Conservation (phyloP, 2,797 vertebrate genomes). For the Hypotaenidia okinawae region DNA sequence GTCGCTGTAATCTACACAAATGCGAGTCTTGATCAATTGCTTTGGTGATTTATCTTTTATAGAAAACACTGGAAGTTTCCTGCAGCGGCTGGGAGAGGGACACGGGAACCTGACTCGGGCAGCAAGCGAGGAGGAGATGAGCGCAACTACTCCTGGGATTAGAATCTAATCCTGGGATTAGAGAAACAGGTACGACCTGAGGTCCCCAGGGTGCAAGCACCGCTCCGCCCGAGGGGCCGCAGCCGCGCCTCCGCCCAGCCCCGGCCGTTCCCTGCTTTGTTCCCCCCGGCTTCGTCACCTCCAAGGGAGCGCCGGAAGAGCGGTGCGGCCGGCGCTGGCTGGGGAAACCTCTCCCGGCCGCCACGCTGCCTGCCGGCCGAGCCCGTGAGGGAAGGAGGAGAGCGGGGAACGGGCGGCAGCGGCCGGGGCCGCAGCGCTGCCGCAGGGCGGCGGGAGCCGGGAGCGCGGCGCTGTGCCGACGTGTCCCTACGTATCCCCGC, state of each 20-base stretch:
- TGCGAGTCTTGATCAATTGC: rapidly evolving
- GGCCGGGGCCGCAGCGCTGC: background rate
- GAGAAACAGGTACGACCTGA: no score
- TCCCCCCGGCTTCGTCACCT: rapidly evolving
- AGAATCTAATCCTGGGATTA: background rate
- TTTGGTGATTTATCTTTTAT: background rate
- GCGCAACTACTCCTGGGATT: no score
- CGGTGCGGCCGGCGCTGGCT: background rate
- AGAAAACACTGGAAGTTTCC: background rate
- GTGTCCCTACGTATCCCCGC: background rate
- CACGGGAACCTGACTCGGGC: rapidly evolving
- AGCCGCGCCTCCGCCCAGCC: background rate
- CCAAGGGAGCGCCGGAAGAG: rapidly evolving
- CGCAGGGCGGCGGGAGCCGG: background rate
- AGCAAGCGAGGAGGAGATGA: background rate
- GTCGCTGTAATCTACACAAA: rapidly evolving
- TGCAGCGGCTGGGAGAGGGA: background rate
- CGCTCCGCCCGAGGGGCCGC: no score
- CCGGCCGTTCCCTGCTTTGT: rapidly evolving
- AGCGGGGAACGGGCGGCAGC: background rate
- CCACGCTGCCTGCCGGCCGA: background rate
- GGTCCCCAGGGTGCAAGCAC: no score
- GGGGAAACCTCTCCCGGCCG: background rate
- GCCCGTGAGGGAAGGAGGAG: background rate
- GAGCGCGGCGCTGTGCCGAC: background rate